Percentiles rank a stretch among this genome's conserved stretches.
Evolutionary conservation across 2,113 vertebrate genomes (phyloP).

Genomic region (Sceloporus tristichus): DNA sequence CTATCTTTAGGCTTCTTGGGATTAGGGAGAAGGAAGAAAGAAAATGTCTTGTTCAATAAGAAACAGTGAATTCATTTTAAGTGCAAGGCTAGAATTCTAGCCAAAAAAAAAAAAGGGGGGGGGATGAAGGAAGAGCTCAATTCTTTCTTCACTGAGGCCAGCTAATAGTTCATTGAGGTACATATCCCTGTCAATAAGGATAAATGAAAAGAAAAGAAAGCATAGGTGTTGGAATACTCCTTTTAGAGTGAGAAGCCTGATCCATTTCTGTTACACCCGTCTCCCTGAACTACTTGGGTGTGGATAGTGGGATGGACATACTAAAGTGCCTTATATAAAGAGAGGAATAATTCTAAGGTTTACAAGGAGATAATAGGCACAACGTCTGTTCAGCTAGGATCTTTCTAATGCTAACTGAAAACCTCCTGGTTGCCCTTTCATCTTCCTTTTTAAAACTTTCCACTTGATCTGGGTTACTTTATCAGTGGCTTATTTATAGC

Average conservation of each 20-base stretch:
- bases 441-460: too few relatives aligned
- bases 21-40: constrained; percentile 64
- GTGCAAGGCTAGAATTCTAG: constrained; percentile 55
- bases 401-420: background rate
- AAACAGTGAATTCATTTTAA: constrained; percentile 64
- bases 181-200: constrained; percentile 10
- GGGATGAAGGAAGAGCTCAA: constrained; percentile 27
- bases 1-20: constrained; percentile 69
- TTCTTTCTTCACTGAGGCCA: constrained; percentile 42
- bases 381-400: background rate
- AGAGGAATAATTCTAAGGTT: background rate
- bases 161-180: background rate
- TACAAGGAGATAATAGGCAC: background rate
- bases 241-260: background rate
- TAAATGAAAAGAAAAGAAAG: constrained; percentile 44
- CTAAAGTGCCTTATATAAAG: background rate
- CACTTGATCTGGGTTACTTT: background rate
- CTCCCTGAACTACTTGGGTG: background rate
- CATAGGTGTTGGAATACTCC: background rate
- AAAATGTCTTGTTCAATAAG: constrained; percentile 62
- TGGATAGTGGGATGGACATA: background rate
- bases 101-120: constrained; percentile 48
- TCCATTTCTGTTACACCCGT: background rate
- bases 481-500: background rate
- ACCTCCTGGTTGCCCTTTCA: background rate